Base-by-base conservation (phyloP, 30 jellyfish, hydroid and myxozoan species). In the Aurelia aurita region DNA sequence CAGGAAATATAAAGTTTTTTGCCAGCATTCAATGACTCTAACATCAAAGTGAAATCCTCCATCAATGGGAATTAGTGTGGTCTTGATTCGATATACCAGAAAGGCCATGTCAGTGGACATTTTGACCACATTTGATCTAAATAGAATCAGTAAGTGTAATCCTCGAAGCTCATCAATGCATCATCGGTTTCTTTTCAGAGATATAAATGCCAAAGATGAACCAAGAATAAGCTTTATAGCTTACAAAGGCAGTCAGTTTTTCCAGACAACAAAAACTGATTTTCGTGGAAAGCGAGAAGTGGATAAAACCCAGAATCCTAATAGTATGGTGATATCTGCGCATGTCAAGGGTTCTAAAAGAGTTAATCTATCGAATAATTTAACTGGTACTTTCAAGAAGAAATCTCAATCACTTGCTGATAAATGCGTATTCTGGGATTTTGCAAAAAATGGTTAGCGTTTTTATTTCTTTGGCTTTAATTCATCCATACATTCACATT, bases 351-450 rank as follows among this genome's bases (percentile, higher is more conserved):
- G 87, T 18, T 26, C 59, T 1, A 79, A 75, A 34, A 71, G 35
- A 13, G 82, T 84, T 60, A 72, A 45, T 68, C 76, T 84, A 7
- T 58, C 82, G 20, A 26, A 60, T 5, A 80, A 87, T 9, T 54
- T 84, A 61, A 77, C 25, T 6, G 87, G 87, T 1, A 84, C 87
- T 15, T 84, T 84, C 74, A 55, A 62, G 67, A 55, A 81, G 78
- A 67, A 32, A 23, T 5, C 19, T 25, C 34, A 14, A 0, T 55
- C 91, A 1, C 15, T 7, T 9, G 54, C 32, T 31, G 85, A 72
- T 35, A 62, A 67, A 55, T 88, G 96, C 57, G 96, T 88, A 1
- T 88, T 78, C 77, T 88, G 96, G 96, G 88, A 88, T 46, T 88
- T 78, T 46, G 49, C 63, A 2, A 79, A 85, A 32, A 79, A 88